Evolutionary conservation across 2,113 vertebrate genomes (phyloP).

Genomic region (Geococcyx californianus): DNA sequence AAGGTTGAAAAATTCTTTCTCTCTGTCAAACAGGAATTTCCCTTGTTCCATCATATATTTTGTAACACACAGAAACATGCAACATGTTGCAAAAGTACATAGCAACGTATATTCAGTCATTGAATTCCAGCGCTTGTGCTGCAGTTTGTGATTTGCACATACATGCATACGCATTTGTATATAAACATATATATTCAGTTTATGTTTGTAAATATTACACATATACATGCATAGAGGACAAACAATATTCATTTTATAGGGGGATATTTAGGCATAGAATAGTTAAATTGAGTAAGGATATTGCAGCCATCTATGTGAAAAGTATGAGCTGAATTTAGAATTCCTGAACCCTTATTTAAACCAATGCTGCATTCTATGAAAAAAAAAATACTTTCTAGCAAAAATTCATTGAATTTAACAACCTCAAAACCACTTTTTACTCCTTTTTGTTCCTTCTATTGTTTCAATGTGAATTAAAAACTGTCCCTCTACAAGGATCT

Average conservation of each 20-base stretch:
- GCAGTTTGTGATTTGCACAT: background rate
- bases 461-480: background rate
- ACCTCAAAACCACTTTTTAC: background rate
- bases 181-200: background rate
- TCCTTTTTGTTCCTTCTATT: background rate
- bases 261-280: background rate
- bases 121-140: background rate
- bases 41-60: background rate
- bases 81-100: background rate
- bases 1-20: background rate
- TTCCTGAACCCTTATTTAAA: background rate
- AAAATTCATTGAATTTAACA: background rate
- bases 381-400: background rate
- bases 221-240: too few relatives aligned
- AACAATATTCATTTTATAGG: background rate
- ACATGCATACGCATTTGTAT: background rate
- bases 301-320: background rate
- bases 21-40: background rate
- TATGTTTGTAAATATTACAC: background rate
- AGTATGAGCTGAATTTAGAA: background rate
- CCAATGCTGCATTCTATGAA: background rate
- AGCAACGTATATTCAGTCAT: background rate
- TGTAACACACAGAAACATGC: background rate
- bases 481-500: background rate
- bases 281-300: background rate